These are phyloP conservation scores for Drosophila persimilis DNA, from an alignment of 1,140 invertebrate genomes.

Conservation along the genomic window DNA sequence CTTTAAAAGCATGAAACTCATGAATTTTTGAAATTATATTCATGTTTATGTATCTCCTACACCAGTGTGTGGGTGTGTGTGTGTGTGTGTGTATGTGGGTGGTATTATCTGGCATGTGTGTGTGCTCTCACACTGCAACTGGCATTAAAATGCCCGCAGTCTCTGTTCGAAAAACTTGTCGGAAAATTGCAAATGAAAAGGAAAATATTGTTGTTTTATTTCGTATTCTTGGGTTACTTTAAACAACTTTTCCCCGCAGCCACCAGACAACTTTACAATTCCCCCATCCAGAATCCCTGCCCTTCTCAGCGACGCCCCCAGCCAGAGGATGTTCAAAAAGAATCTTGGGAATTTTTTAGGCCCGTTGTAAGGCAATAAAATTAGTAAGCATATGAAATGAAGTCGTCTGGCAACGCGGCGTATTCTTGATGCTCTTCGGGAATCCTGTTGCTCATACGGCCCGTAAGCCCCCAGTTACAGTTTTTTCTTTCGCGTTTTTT, in stretches of 20 bases:
- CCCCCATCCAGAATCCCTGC: background rate
- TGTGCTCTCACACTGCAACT: conserved; percentile 36
- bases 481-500: background rate
- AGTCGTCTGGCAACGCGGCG: conserved; percentile 50
- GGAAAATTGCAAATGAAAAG: conserved; percentile 68
- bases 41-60: conserved; percentile 43
- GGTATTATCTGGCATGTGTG: conserved; percentile 29
- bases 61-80: background rate
- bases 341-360: conserved; percentile 47
- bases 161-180: conserved; percentile 34
- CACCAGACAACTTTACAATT: conserved; percentile 39
- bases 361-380: conserved; percentile 53
- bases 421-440: conserved; percentile 34
- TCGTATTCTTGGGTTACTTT: conserved; percentile 10
- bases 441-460: conserved; percentile 22
- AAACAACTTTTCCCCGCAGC: conserved; percentile 30
- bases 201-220: conserved; percentile 44
- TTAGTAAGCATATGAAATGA: conserved; percentile 62
- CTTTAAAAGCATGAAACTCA: conserved; percentile 32
- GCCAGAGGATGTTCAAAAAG: conserved; percentile 34
- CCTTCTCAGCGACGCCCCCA: background rate
- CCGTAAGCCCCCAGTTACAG: conserved; percentile 18
- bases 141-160: conserved; percentile 66
- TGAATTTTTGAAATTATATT: conserved; percentile 66
- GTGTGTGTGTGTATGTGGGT: conserved; percentile 19